These are phyloP conservation scores for Blastobasis adustella DNA, from an alignment of 2,888 invertebrate species.

Conservation along the genomic window DNA sequence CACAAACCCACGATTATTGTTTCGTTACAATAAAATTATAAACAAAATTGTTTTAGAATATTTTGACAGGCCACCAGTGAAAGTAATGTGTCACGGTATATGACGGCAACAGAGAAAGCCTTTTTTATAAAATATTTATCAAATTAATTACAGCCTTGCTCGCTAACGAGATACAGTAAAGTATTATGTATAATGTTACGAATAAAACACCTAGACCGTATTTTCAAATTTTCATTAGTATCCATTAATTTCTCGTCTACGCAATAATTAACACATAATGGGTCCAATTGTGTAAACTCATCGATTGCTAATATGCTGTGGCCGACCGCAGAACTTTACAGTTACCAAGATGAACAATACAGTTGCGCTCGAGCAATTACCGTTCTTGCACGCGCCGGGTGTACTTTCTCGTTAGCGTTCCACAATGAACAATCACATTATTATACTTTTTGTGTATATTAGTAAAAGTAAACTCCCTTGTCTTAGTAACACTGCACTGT, in stretches of 20 bases:
- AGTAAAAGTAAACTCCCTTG: constrained; percentile 46
- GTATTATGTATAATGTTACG: no score
- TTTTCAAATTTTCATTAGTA: no score
- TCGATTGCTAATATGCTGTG: not conserved
- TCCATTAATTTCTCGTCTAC: no score
- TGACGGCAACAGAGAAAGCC: constrained; percentile 63
- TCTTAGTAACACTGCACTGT: constrained; percentile 3
- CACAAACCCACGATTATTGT: constrained; percentile 29
- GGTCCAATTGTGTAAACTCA: not conserved
- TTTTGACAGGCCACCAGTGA: constrained; percentile 60
- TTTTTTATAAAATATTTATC: constrained; percentile 5
- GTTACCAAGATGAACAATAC: constrained; percentile 31
- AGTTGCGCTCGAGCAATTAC: constrained; percentile 36
- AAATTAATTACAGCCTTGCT: no score
- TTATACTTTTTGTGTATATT: constrained; percentile 51
- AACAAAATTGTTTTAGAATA: constrained; percentile 53
- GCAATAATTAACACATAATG: not conserved
- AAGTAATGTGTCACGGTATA: constrained; percentile 66
- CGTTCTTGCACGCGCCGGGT: constrained; percentile 48
- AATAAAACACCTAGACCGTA: no score
- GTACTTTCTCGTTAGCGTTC: constrained; percentile 51
- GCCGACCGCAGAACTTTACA: not conserved
- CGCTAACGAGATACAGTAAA: no score
- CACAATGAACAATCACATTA: constrained; percentile 57
- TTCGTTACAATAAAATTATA: constrained; percentile 20